phyloP scores from a whole-genome alignment of 2,888 invertebrate species.

The Ochropleura plecta region DNA sequence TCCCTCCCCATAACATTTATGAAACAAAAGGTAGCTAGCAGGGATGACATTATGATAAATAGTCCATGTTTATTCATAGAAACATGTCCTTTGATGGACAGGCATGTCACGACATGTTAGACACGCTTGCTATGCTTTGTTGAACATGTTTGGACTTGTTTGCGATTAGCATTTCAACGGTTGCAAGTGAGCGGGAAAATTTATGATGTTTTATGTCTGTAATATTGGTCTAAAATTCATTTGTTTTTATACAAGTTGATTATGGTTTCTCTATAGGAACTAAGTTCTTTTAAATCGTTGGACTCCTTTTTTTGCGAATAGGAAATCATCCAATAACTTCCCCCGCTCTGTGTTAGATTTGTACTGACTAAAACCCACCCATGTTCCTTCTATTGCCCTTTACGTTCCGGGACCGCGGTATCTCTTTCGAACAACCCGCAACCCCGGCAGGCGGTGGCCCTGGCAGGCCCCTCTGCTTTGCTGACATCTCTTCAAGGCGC shows the following conservation, averaged over 20 bases:
- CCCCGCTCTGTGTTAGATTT: too few species aligned
- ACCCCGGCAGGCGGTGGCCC: too few species aligned
- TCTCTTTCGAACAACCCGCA: too few species aligned
- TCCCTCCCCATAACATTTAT: neutral
- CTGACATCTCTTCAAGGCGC: too few species aligned
- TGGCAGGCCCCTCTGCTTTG: too few species aligned
- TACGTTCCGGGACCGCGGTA: too few species aligned
- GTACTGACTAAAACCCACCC: too few species aligned
- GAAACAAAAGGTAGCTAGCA: slow-evolving; percentile 29
- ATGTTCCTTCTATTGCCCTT: too few species aligned
- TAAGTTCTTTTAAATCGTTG: neutral
- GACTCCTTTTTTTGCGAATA: too few species aligned
- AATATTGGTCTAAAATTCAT: neutral
- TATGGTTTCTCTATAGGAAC: neutral
- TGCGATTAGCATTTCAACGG: slow-evolving; percentile 20
- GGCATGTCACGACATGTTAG: slow-evolving; percentile 33
- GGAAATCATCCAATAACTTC: too few species aligned
- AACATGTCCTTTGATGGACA: slow-evolving; percentile 44
- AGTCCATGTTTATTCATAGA: slow-evolving; percentile 42
- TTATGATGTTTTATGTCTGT: neutral
- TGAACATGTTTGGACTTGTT: slow-evolving; percentile 37
- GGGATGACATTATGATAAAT: slow-evolving; percentile 23
- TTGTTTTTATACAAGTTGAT: neutral
- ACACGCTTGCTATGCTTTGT: slow-evolving; percentile 35
- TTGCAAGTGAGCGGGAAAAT: neutral